A percentile compares a stretch with the other conserved stretches of the same genome.
Conservation (phyloP, 2,797 vertebrate species). For the Bradypus variegatus region DNA sequence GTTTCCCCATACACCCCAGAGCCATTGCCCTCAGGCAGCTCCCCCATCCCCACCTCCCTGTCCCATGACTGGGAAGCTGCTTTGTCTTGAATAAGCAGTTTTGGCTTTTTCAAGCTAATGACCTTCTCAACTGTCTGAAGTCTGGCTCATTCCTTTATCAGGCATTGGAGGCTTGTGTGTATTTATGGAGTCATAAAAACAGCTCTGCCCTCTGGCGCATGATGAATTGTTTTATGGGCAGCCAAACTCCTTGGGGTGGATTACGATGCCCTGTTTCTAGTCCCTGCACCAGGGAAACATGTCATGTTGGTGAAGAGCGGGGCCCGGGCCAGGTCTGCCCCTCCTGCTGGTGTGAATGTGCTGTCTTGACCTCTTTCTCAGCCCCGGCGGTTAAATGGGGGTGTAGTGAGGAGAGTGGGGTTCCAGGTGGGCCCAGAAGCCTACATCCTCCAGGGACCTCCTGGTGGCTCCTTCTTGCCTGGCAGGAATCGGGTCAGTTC, state of each 20-base stretch:
- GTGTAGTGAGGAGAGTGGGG: not conserved
- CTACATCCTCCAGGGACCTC: fast-evolving
- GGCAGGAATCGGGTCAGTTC: not conserved
- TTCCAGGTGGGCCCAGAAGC: not conserved
- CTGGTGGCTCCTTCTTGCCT: not conserved
- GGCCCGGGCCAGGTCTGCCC: not conserved
- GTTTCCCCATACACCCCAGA: not conserved
- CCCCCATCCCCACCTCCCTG: not conserved
- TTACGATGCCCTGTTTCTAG: not conserved
- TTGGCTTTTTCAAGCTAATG: not conserved
- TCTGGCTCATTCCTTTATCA: not conserved
- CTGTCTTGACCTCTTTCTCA: no score
- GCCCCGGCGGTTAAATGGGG: not conserved
- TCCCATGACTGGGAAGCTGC: fast-evolving
- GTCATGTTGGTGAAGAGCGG: not conserved
- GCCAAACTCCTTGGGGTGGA: not conserved
- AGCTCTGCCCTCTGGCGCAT: not conserved
- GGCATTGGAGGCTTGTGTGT: not conserved
- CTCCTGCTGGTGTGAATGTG: not conserved
- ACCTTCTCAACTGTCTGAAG: not conserved
- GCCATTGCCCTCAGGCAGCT: fast-evolving
- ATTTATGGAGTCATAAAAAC: not conserved
- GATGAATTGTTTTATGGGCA: not conserved
- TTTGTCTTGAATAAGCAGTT: not conserved
- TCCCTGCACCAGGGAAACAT: not conserved